These are phyloP conservation scores for Seira musarum DNA, from an alignment of 2,888 invertebrate genomes.

Conservation along the genomic window DNA sequence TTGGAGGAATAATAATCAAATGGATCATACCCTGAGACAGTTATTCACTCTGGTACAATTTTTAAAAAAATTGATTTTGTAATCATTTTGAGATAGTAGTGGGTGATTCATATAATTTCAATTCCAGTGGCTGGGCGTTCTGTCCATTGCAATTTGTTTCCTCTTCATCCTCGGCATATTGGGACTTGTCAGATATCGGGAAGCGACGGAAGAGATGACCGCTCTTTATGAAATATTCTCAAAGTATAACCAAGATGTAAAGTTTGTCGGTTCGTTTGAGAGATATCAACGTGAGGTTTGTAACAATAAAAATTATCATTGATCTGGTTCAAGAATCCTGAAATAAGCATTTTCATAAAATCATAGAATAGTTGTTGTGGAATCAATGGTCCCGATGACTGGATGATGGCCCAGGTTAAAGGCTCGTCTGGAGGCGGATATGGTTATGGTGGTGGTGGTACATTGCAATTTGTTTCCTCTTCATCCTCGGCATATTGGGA, in stretches of 20 bases:
- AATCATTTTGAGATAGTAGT: background rate
- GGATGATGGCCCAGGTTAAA: constrained; percentile 63
- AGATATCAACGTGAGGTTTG: constrained; percentile 66
- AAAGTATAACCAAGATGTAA: constrained; percentile 56
- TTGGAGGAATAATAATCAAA: constrained; percentile 66
- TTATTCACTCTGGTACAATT: constrained; percentile 61
- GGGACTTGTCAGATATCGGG: constrained; percentile 56
- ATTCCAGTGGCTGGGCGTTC: constrained; percentile 43
- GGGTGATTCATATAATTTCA: background rate
- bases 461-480: no score
- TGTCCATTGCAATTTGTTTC: constrained; percentile 22
- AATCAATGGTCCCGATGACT: constrained; percentile 66
- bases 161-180: constrained; percentile 35
- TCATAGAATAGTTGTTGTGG: constrained; percentile 64
- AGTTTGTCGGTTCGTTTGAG: constrained; percentile 64
- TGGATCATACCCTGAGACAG: constrained; percentile 61
- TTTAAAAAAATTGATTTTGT: no score
- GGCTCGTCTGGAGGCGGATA: background rate
- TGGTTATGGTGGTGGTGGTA: background rate
- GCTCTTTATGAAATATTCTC: constrained; percentile 61
- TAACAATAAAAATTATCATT: no score
- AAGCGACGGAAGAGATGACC: constrained; percentile 64
- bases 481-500: no score
- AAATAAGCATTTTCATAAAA: no score
- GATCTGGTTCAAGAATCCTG: no score